These are phyloP conservation scores for Nomia melanderi DNA, from an alignment of 1,140 invertebrate species.

Conservation along the genomic window DNA sequence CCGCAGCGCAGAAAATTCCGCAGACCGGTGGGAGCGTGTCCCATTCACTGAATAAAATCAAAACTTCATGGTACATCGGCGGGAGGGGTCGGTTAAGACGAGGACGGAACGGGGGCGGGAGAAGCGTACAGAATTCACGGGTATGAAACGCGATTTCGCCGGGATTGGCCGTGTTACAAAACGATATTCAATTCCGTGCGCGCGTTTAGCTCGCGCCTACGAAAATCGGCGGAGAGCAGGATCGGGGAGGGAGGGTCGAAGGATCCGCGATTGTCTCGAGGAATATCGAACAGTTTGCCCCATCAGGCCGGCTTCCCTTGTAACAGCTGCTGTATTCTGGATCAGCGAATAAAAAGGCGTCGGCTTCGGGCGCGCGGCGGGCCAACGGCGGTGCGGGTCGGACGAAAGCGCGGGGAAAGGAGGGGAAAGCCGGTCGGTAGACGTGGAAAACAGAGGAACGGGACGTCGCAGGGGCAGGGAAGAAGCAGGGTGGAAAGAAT, in stretches of 20 bases:
- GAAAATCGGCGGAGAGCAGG: neutral
- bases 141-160: constrained; percentile 3
- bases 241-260: constrained; percentile 35
- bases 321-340: constrained; percentile 62
- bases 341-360: constrained; percentile 59
- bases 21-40: neutral
- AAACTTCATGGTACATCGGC: neutral
- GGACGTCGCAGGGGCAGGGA: neutral
- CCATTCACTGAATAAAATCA: constrained; percentile 3
- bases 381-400: neutral
- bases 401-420: neutral
- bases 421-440: neutral
- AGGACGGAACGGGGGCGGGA: no score
- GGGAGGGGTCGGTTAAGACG: no score
- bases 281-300: constrained; percentile 60
- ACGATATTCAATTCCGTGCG: constrained; percentile 29
- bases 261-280: constrained; percentile 27
- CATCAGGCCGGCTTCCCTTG: constrained; percentile 27
- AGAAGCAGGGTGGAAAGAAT: neutral
- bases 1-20: no score
- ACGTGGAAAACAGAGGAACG: neutral
- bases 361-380: neutral
- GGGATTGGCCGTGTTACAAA: neutral
- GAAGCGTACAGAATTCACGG: neutral
- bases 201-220: constrained; percentile 1